Percentiles rank a stretch among this genome's conserved stretches.
Evolutionary conservation across 2,888 invertebrate genomes (phyloP).

Genomic region (Amphiduros pacificus): DNA sequence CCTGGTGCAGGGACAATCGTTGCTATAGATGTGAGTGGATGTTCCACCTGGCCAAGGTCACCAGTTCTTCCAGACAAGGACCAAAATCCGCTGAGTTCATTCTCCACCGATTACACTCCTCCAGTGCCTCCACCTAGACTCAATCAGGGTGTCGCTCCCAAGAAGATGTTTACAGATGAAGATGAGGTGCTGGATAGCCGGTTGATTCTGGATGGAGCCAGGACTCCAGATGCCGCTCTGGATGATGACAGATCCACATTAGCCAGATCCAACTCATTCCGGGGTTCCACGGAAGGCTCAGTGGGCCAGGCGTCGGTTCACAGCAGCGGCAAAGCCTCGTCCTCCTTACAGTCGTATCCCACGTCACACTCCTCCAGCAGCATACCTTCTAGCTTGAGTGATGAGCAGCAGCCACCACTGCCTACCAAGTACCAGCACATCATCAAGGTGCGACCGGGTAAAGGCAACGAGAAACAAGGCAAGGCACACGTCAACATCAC

Average conservation of each 20-base stretch:
- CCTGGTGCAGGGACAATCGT: neutral
- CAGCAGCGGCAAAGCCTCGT: constrained; percentile 2
- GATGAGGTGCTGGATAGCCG: neutral
- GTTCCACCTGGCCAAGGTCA: constrained; percentile 29
- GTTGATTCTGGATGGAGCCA: neutral
- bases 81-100: neutral
- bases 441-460: neutral
- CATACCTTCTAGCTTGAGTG: constrained; percentile 11
- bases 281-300: constrained; percentile 3
- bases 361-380: constrained; percentile 7
- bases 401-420: constrained; percentile 3
- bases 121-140: neutral
- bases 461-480: neutral
- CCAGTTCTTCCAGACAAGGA: constrained; percentile 3
- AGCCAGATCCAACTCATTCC: constrained; percentile 3
- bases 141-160: neutral
- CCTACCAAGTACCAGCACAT: constrained; percentile 7
- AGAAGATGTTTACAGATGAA: constrained; percentile 1
- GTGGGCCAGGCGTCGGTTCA: neutral
- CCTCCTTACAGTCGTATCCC: neutral
- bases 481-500: too few species aligned
- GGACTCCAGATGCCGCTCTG: neutral
- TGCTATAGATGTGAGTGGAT: constrained; percentile 14
- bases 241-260: constrained; percentile 7
- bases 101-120: neutral